Evolutionary conservation across 2,888 invertebrate genomes (phyloP), one percentile per base, ranked within the genome.

Genomic region (Koerneria pararmatus): DNA sequence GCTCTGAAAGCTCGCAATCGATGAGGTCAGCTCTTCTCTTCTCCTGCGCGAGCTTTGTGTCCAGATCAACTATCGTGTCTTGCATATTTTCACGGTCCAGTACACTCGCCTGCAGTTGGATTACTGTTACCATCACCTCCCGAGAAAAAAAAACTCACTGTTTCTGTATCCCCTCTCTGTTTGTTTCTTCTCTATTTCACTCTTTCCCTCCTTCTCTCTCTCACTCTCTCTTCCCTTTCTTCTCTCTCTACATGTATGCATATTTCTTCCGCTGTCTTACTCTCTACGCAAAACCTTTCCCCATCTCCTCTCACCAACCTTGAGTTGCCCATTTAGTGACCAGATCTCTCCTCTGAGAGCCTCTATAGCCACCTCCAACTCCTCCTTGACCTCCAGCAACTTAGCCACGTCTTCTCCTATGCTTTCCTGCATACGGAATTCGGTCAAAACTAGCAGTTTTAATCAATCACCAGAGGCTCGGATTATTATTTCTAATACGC

Each of bases 331-430:
- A 65, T 80, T 80, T 4, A 80, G 71, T 4, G 75, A 66, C 80
- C 79, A 80, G 31, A 80, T 74, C 66, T 80, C 80, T 24, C 74
- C 77, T 67, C 78, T 75, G 24, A 80, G 68, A 3, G 76, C 73
- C 58, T 74, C 71, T 0, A 79, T 78, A 2, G 80, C 78, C 11
- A 67, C 75, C 65, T 79, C 79, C 51, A 80, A 70, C 46, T 78
- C 77, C 15, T 72, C 72, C 63, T 77, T 78, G 29, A 80, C 68
- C 37, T 74, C 71, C 8, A 75, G 46, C 34, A 74, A 56, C n/a
- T 68, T 67, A 41, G 61, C 65, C n/a, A 74, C 74, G 65, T 74
- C 68, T 19, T 49, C 57, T 6, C 66, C 49, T 24, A 76, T 41
- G 3, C 67, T 63, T 11, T 70, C 67, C 35, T 68, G 49, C 27